These are phyloP conservation scores for Acridotheres tristis DNA, from an alignment of 2,797 vertebrate genomes.

Conservation along the genomic window DNA sequence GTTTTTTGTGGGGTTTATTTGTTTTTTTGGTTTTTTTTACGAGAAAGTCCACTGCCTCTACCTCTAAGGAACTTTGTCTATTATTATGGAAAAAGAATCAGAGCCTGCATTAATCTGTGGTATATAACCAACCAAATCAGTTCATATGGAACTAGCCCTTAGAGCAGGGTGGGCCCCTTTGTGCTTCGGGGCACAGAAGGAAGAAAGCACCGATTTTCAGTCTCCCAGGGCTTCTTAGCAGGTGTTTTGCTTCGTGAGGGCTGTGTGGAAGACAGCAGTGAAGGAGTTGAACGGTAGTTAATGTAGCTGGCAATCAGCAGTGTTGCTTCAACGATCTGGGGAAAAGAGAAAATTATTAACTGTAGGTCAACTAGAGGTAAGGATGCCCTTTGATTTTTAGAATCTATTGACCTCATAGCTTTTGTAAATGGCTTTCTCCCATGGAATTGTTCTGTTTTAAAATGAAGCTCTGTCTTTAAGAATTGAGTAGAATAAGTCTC, in stretches of 20 bases:
- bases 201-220: constrained; percentile 80
- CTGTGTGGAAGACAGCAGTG: constrained; percentile 52
- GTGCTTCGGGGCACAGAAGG: constrained; percentile 82
- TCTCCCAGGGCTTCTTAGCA: constrained; percentile 78
- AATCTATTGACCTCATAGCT: neutral
- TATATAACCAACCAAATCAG: neutral
- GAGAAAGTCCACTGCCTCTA: neutral
- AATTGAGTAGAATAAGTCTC: neutral
- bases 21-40: neutral
- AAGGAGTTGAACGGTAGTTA: constrained; percentile 81
- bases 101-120: neutral
- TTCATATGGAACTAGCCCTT: constrained; percentile 56
- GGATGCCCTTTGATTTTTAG: constrained; percentile 31
- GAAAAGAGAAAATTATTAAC: constrained; percentile 45
- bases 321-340: constrained; percentile 90
- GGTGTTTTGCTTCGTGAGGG: constrained; percentile 58
- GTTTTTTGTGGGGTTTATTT: neutral
- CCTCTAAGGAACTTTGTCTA: constrained; percentile 5
- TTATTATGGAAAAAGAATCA: neutral
- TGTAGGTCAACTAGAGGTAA: neutral
- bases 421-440: neutral
- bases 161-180: constrained; percentile 89
- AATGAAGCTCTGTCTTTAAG: neutral
- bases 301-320: constrained; percentile 94
- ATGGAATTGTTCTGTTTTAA: neutral